Percentiles rank a stretch among this genome's conserved stretches.
phyloP scores from a whole-genome alignment of 2,797 vertebrate genomes.

The Lacerta bilineata region DNA sequence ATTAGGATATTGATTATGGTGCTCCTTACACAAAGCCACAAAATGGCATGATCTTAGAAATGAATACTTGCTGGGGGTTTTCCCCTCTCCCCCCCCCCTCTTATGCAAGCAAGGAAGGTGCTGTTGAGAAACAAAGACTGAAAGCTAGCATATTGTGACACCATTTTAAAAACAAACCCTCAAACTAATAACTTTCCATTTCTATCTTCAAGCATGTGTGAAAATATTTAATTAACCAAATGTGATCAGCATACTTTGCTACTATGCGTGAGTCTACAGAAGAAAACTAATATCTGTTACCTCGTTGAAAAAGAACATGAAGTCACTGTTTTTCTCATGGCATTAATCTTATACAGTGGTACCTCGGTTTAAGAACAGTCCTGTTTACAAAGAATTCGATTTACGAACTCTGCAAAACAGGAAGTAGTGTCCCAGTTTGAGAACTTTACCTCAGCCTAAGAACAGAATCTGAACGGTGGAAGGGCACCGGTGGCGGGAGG shows the following conservation, averaged over 20 bases:
- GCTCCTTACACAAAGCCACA: slow-evolving; percentile 36
- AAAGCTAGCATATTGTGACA: slow-evolving; percentile 63
- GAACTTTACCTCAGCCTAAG: too few relatives aligned
- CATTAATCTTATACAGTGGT: not conserved
- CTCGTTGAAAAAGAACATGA: slow-evolving; percentile 41
- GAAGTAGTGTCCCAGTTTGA: too few relatives aligned
- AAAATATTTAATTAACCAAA: slow-evolving; percentile 21
- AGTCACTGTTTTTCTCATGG: slow-evolving; percentile 44
- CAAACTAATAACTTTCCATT: not conserved
- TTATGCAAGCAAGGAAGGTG: slow-evolving; percentile 48
- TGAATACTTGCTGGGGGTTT: slow-evolving; percentile 59
- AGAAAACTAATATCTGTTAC: not conserved
- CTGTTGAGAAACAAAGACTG: slow-evolving; percentile 39
- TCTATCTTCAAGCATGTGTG: slow-evolving; percentile 47
- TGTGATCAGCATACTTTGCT: slow-evolving; percentile 53
- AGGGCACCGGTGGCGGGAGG: too few relatives aligned
- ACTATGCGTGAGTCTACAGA: not conserved
- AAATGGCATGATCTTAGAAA: slow-evolving; percentile 60
- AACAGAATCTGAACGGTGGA: too few relatives aligned
- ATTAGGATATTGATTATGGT: slow-evolving; percentile 53
- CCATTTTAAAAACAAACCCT: slow-evolving; percentile 30
- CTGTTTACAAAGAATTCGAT: too few relatives aligned
- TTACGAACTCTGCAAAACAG: too few relatives aligned
- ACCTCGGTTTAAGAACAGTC: too few relatives aligned
- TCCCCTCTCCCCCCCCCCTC: not conserved